Evolutionary conservation across 2,888 invertebrate species (phyloP).

Genomic region (Hoplodrina blanda): DNA sequence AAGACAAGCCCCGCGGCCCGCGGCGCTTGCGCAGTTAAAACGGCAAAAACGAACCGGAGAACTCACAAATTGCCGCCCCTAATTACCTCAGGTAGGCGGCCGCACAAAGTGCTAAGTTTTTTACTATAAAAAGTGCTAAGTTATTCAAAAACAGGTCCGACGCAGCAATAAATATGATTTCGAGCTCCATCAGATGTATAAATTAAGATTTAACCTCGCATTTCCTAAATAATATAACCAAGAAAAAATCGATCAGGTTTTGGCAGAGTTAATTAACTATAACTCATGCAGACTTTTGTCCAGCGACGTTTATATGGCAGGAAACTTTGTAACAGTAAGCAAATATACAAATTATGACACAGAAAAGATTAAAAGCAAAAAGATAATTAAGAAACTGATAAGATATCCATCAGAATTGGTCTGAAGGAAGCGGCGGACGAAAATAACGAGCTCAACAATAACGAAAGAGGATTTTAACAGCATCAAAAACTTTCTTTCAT

Average conservation of each 20-base stretch:
- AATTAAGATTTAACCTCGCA: constrained; percentile 61
- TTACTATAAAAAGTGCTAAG: constrained; percentile 79
- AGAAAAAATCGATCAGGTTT: constrained; percentile 49
- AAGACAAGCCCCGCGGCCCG: constrained; percentile 67
- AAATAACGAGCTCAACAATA: constrained; percentile 63
- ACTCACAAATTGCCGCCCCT: constrained; percentile 81
- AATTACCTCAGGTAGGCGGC: constrained; percentile 84
- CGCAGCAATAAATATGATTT: constrained; percentile 71
- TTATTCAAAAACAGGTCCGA: constrained; percentile 75
- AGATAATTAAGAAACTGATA: constrained; percentile 54
- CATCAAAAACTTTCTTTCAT: constrained; percentile 78
- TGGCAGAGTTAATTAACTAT: constrained; percentile 50
- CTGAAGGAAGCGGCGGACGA: constrained; percentile 45
- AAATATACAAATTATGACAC: constrained; percentile 41
- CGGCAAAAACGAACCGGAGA: constrained; percentile 71
- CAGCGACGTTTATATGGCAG: constrained; percentile 46
- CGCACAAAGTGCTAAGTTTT: constrained; percentile 71
- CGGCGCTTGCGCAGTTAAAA: constrained; percentile 67
- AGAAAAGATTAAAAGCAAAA: constrained; percentile 31
- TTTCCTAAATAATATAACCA: constrained; percentile 50
- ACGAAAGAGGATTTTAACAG: constrained; percentile 68
- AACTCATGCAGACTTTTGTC: constrained; percentile 44
- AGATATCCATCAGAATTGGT: constrained; percentile 58
- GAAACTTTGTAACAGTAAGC: constrained; percentile 35
- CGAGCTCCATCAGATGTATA: constrained; percentile 61